Evolutionary conservation across 2,888 invertebrate genomes (phyloP), one percentile per base, ranked within the genome.

Genomic region (Drosophila merina): DNA sequence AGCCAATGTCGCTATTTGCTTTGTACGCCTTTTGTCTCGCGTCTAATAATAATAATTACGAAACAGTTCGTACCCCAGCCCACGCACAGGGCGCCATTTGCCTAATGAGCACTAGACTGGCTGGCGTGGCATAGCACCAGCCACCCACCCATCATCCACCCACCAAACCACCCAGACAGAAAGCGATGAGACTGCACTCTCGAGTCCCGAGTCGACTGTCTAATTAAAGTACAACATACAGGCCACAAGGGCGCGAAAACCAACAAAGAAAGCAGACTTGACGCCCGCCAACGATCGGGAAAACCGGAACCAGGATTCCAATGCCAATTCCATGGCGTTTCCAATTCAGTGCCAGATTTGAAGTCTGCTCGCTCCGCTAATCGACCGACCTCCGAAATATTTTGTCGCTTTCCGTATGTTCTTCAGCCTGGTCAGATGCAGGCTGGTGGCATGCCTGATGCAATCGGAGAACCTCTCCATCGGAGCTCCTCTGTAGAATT

Each of bases 31-130:
- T 62, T 64, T 58, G 75, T 59, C 68, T 69, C 57, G 63, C 67
- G 45, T 83, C 80, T 80, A 80, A 80, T 80, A 86, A 80, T 80
- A 66, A 86, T 86, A 86, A 80, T 80, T 80, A 86, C 77, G 63
- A 50, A 57, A 62, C 69, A 40, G 31, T 25, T 9, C n/a, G 31
- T 12, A 10, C 55, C 30, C 55, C 28, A 14, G 25, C 9, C 40
- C 47, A n/a, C 12, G 28, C 2, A 12, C 25, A 5, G 25, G 31
- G 57, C 78, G 72, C 76, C 76, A 82, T 85, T 85, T 59, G 67
- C 51, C 54, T 80, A 86, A 80, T 80, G 81, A 80, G 84, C 79
- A 74, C 73, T 52, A 63, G 14, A 44, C 33, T n/a, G 40, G 40
- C 54, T 42, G 20, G 2, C 20, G 1, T 20, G 20, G 20, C 9